Evolutionary conservation across 1,140 invertebrate genomes (phyloP).

Genomic region (Paramacrobiotus metropolitanus): DNA sequence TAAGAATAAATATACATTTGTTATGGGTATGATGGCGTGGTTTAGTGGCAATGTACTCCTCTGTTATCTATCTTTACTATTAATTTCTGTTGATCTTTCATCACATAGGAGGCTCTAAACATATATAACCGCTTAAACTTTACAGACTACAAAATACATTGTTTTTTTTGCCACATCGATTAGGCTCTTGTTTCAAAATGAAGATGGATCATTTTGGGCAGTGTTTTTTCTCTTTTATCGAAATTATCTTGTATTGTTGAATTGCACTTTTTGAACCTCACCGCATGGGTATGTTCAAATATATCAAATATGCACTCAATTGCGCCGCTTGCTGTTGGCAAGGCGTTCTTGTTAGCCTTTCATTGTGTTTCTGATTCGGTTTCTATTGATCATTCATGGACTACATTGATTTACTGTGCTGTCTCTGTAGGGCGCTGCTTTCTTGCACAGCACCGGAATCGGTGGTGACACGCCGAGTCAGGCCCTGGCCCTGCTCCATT

Average conservation of each 20-base stretch:
- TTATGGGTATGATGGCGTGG: slow-evolving; percentile 7
- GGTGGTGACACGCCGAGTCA: slow-evolving; percentile 51
- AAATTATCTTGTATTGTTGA: neutral
- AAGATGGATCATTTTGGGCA: no score
- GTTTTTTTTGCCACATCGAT: neutral
- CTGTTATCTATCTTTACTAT: neutral
- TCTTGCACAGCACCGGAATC: slow-evolving; percentile 66
- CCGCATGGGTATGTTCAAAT: no score
- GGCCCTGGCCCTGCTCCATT: slow-evolving; percentile 62
- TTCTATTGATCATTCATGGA: no score
- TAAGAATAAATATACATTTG: slow-evolving; percentile 18
- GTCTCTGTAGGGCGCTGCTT: slow-evolving; percentile 47
- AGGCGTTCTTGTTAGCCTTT: no score
- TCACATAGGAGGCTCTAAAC: no score
- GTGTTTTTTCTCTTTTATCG: no score
- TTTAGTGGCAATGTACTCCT: neutral
- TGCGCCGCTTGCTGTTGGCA: neutral
- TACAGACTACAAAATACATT: no score
- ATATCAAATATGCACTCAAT: no score
- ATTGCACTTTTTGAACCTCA: no score
- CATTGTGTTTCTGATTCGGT: no score
- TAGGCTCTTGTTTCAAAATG: neutral
- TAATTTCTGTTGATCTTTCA: neutral
- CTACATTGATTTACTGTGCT: neutral
- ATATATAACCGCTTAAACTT: no score